phyloP scores from a whole-genome alignment of 2,888 invertebrate genomes.

The Drosophila ustulata region DNA sequence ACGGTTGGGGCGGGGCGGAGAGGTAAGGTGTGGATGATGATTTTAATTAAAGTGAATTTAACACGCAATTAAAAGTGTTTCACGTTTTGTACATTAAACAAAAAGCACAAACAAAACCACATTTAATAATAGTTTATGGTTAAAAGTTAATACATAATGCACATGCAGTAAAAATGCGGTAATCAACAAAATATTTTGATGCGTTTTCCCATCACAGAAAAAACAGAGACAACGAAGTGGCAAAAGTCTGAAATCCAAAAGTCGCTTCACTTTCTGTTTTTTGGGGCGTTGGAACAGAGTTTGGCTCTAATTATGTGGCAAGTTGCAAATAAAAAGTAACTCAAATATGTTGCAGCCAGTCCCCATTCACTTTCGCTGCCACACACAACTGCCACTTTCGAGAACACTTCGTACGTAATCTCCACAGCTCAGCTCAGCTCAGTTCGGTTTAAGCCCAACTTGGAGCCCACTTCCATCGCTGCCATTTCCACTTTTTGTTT shows the following conservation, averaged over 20 bases:
- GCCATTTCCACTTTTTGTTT: constrained; percentile 18
- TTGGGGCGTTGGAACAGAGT: constrained; percentile 4
- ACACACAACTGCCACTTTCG: constrained; percentile 18
- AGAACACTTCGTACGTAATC: constrained; percentile 26
- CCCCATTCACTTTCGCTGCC: constrained; percentile 24
- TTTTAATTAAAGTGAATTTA: constrained; percentile 76
- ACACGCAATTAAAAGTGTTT: constrained; percentile 72
- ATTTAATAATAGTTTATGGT: constrained; percentile 40
- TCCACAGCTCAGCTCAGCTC: background rate
- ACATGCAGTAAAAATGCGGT: constrained; percentile 47
- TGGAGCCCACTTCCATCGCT: background rate
- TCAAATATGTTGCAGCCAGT: constrained; percentile 24
- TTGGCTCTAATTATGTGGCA: constrained; percentile 39
- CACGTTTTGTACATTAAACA: constrained; percentile 18
- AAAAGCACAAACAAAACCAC: constrained; percentile 13
- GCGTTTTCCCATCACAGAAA: constrained; percentile 31
- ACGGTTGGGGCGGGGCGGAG: no score
- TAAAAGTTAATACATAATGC: constrained; percentile 49
- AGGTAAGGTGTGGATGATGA: constrained; percentile 36
- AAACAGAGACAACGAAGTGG: no score
- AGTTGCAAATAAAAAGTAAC: constrained; percentile 35
- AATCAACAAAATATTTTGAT: constrained; percentile 56
- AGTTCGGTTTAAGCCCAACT: background rate
- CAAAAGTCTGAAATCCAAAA: background rate
- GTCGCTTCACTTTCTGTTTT: constrained; percentile 23